These are phyloP conservation scores for Schizaphis graminum DNA, from an alignment of 2,888 invertebrate genomes.

Conservation along the genomic window DNA sequence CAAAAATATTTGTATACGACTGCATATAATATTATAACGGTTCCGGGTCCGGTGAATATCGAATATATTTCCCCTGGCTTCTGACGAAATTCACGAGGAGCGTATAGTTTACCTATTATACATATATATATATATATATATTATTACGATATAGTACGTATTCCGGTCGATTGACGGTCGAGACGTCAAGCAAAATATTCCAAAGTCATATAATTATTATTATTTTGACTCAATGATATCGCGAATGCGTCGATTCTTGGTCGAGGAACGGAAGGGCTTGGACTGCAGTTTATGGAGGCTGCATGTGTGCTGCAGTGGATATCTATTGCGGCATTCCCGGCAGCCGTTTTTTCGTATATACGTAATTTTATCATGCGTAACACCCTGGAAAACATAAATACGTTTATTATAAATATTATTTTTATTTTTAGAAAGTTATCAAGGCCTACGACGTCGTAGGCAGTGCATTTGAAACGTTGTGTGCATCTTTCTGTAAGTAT, in stretches of 20 bases:
- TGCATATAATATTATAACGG: background rate
- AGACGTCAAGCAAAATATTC: background rate
- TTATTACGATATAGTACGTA: no score
- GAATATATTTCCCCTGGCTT: no score
- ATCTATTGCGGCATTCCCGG: background rate
- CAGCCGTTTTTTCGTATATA: background rate
- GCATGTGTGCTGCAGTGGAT: background rate
- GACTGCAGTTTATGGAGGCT: background rate
- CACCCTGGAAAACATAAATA: background rate
- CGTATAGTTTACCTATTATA: no score
- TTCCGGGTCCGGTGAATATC: no score
- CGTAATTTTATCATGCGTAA: background rate
- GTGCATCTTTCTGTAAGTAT: background rate
- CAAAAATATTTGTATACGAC: background rate
- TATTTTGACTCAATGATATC: background rate
- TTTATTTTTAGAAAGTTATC: conserved; percentile 32
- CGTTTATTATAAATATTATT: background rate
- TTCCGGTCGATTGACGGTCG: no score
- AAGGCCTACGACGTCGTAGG: background rate
- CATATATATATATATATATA: no score
- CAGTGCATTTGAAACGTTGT: background rate
- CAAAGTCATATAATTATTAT: background rate
- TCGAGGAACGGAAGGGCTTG: background rate
- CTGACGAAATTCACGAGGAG: no score
- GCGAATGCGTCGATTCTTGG: background rate